Evolutionary conservation across 2,888 invertebrate species (phyloP).

Genomic region (Lasioglossum figueresi): DNA sequence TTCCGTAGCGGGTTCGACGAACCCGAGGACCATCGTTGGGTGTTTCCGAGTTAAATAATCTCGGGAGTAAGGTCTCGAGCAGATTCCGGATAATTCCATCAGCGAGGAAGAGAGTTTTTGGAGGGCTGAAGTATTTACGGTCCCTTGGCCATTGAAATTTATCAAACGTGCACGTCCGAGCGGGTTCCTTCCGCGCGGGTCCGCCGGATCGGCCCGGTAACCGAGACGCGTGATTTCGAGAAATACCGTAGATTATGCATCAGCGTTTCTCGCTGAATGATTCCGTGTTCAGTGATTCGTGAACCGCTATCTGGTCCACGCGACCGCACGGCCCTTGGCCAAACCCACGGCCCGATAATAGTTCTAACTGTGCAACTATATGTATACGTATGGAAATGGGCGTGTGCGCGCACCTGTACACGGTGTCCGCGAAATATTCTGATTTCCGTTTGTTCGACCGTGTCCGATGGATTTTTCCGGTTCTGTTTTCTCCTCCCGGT

Average conservation of each 20-base stretch:
- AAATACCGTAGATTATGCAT: slow-evolving; percentile 68
- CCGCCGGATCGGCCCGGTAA: slow-evolving; percentile 19
- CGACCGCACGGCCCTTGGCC: slow-evolving; percentile 65
- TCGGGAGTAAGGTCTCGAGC: not conserved
- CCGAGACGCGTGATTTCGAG: slow-evolving; percentile 57
- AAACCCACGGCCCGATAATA: slow-evolving; percentile 63
- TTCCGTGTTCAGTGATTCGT: slow-evolving; percentile 67
- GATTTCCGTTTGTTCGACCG: slow-evolving; percentile 1
- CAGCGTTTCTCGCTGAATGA: slow-evolving; percentile 65
- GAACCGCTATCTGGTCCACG: slow-evolving; percentile 69
- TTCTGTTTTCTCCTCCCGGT: not conserved
- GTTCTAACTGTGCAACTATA: slow-evolving; percentile 57
- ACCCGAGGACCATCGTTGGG: not conserved
- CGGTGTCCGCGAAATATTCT: slow-evolving; percentile 22
- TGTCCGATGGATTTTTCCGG: not conserved
- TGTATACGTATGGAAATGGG: slow-evolving; percentile 44
- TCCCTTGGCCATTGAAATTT: slow-evolving; percentile 13
- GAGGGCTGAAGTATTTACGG: not conserved
- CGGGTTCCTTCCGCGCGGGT: slow-evolving; percentile 24
- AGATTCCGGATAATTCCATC: not conserved
- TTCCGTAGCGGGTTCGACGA: not conserved
- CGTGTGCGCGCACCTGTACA: slow-evolving; percentile 10
- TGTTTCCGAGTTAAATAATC: not conserved
- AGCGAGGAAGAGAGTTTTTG: not conserved
- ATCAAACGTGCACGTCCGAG: slow-evolving; percentile 27